A percentile compares a stretch with the other conserved stretches of the same genome.
Conservation (phyloP, 2,113 vertebrate species). For the Microcebus tavaratra region DNA sequence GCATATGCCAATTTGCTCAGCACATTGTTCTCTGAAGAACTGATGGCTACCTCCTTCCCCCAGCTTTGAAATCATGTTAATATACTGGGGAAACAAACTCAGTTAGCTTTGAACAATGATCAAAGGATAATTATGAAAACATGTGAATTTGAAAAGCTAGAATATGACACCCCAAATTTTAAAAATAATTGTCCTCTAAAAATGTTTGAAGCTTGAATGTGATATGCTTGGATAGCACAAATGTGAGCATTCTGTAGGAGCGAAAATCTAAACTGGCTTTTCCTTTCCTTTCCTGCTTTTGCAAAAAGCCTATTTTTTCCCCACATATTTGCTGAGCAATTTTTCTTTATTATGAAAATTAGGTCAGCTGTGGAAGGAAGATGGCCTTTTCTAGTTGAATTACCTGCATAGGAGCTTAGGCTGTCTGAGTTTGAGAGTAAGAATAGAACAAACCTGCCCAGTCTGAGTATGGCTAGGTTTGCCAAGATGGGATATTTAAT, state of each 20-base stretch:
- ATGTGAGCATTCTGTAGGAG: not conserved
- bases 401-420: not conserved
- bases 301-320: not conserved
- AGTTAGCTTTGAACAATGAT: not conserved
- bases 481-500: not conserved
- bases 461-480: not conserved
- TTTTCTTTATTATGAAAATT: slow-evolving; percentile 31
- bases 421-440: not conserved
- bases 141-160: not conserved
- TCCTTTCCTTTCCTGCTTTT: slow-evolving; percentile 12
- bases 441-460: not conserved
- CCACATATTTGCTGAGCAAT: not conserved
- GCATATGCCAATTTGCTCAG: not conserved
- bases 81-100: not conserved
- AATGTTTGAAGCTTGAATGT: not conserved
- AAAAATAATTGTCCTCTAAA: not conserved
- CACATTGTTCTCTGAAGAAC: not conserved
- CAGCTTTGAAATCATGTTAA: not conserved
- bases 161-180: not conserved
- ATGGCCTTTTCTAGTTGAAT: not conserved
- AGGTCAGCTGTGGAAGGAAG: not conserved
- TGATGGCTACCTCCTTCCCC: too few relatives aligned
- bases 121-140: not conserved
- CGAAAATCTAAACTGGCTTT: slow-evolving; percentile 16
- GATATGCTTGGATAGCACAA: not conserved